phyloP scores from a whole-genome alignment of 2,888 invertebrate genomes.

The Idaea biselata region DNA sequence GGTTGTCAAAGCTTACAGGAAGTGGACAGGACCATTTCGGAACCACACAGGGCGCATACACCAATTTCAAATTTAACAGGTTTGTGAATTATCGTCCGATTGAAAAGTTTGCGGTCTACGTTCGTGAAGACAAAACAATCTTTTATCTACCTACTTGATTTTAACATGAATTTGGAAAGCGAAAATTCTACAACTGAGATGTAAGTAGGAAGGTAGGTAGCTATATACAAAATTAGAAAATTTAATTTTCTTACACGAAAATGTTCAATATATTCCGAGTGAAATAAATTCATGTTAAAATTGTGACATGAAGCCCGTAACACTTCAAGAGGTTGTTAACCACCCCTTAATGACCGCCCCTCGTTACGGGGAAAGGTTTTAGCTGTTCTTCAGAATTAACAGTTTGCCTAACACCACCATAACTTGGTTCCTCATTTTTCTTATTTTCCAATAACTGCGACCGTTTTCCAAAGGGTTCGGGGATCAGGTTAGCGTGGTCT shows the following conservation, averaged over 20 bases:
- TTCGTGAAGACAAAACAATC: neutral
- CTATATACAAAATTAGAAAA: neutral
- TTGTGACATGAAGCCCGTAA: slow-evolving; percentile 22
- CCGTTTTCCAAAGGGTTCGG: slow-evolving; percentile 16
- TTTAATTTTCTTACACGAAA: neutral
- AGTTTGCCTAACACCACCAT: slow-evolving; percentile 44
- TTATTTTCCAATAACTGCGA: slow-evolving; percentile 7
- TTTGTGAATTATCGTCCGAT: too few species aligned
- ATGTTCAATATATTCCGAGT: neutral
- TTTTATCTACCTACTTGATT: too few species aligned
- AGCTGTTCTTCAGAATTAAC: slow-evolving; percentile 72
- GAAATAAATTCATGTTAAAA: slow-evolving; percentile 25
- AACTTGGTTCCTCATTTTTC: slow-evolving; percentile 31
- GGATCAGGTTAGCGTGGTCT: slow-evolving; percentile 41
- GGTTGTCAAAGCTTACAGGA: neutral
- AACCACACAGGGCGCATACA: too few species aligned
- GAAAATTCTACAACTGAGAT: too few species aligned
- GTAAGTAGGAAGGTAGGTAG: too few species aligned
- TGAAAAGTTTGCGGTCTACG: neutral
- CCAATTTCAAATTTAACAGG: too few species aligned
- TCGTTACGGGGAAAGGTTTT: slow-evolving; percentile 72
- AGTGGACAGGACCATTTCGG: neutral
- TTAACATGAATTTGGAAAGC: too few species aligned
- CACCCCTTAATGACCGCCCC: slow-evolving; percentile 64
- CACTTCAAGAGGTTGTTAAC: slow-evolving; percentile 46